Evolutionary conservation across 2,797 vertebrate genomes (phyloP), one percentile per base, ranked within the genome.

Genomic region (Synanceia verrucosa): DNA sequence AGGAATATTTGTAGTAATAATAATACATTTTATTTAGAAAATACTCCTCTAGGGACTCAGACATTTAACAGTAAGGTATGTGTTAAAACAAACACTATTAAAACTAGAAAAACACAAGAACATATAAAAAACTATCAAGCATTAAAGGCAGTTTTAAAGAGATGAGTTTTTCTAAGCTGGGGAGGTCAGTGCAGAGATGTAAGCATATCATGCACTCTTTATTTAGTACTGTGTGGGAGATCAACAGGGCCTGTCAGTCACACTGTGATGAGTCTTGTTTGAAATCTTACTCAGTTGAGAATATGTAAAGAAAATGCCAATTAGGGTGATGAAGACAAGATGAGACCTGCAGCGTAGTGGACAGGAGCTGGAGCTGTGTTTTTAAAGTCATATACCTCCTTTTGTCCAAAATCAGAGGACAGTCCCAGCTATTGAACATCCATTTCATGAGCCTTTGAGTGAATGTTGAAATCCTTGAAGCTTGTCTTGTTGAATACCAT

Each of bases 301-400:
- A 48, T 39, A 63, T 18, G 47, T 31, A 43, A 55, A 23, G 4
- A 57, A 83, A 85, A n/a, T n/a, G 59, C 80, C 31, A 65, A 87
- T 89, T 78, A 89, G 66, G 60, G 37, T 82, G 60, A 76, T 68
- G n/a, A 41, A 50, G 52, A 67, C 70, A 66, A 23, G 34, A 55
- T 67, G 59, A 76, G 57, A 76, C 63, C 61, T 74, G 52, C 65
- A 55, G 71, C 48, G 47, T 55, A 19, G 12, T 9, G 1, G 26
- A 10, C 29, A n/a, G 55, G 46, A 41, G 39, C 57, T 28, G 3
- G 21, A 62, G 34, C 21, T 13, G 12, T 33, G 33, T 7, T 63
- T 43, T 57, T 13, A 21, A 21, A 57, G 19, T 23, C 18, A 12
- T 4, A 33, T 4, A 9, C 4, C 11, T 47, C 6, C 16, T 39